These are phyloP conservation scores for Etheostoma perlongum DNA, from an alignment of 2,797 vertebrate species.

Conservation along the genomic window DNA sequence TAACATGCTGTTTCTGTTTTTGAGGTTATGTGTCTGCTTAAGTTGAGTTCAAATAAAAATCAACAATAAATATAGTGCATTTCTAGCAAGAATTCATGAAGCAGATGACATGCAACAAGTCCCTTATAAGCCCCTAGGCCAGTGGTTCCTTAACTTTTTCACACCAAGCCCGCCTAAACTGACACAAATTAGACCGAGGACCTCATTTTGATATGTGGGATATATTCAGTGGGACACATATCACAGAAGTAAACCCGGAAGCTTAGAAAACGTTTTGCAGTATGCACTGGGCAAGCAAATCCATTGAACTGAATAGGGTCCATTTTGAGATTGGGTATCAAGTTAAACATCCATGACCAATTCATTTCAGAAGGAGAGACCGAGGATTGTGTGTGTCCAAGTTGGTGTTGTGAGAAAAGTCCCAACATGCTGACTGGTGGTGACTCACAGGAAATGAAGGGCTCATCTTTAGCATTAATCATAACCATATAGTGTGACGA, in stretches of 20 bases:
- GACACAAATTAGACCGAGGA: too few relatives aligned
- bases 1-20: conserved; percentile 9
- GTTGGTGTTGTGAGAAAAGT: conserved; percentile 22
- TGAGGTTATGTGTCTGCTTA: conserved; percentile 9
- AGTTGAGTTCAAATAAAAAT: background rate
- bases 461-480: conserved; percentile 58
- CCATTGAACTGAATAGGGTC: too few relatives aligned
- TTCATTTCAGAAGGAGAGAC: background rate
- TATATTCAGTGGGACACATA: too few relatives aligned
- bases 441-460: conserved; percentile 63
- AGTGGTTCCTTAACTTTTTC: too few relatives aligned
- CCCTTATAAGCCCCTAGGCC: background rate
- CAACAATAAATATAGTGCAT: background rate
- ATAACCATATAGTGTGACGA: conserved; percentile 49
- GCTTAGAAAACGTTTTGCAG: too few relatives aligned
- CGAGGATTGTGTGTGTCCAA: conserved; percentile 7
- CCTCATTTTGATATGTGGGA: too few relatives aligned
- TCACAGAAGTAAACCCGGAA: background rate
- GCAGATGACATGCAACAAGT: background rate
- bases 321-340: too few relatives aligned
- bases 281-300: too few relatives aligned
- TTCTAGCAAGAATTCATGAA: background rate
- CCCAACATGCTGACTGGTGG: conserved; percentile 33
- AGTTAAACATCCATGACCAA: background rate
- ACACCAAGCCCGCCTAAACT: too few relatives aligned